phyloP scores from a whole-genome alignment of 2,888 invertebrate species.

The Nomada goodeniana region DNA sequence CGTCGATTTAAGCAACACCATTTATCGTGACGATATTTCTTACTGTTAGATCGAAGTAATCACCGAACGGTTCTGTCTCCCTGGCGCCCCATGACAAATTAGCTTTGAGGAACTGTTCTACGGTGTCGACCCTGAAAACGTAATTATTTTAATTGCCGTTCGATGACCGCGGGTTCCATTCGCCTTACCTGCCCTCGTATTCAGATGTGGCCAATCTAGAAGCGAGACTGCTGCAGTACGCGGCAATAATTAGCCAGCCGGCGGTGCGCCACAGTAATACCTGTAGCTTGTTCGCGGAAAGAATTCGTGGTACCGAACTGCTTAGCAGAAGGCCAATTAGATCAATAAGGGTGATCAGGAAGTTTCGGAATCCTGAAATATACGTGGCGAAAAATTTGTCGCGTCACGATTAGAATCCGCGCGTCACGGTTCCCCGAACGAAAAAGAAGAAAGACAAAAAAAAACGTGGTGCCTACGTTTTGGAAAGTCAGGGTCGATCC shows the following conservation, averaged over 20 bases:
- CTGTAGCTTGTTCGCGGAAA: slow-evolving; percentile 68
- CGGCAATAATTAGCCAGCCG: slow-evolving; percentile 77
- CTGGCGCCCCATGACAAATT: slow-evolving; percentile 78
- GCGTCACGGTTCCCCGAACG: too few relatives aligned
- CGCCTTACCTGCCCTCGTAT: slow-evolving; percentile 74
- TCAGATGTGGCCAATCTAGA: slow-evolving; percentile 76
- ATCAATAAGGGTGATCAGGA: slow-evolving; percentile 72
- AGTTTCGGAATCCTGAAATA: slow-evolving; percentile 73
- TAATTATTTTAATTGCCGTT: too few relatives aligned
- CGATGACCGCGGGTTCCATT: too few relatives aligned
- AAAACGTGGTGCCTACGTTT: slow-evolving; percentile 60
- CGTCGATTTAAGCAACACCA: too few relatives aligned
- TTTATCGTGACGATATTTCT: background rate
- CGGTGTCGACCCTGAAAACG: slow-evolving; percentile 75
- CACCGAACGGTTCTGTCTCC: slow-evolving; percentile 69
- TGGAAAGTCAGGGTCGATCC: slow-evolving; percentile 73
- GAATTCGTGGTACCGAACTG: slow-evolving; percentile 67
- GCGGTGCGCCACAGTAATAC: slow-evolving; percentile 78
- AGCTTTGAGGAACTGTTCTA: slow-evolving; percentile 75
- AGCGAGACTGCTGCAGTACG: slow-evolving; percentile 80
- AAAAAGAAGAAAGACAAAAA: too few relatives aligned
- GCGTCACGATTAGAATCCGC: background rate
- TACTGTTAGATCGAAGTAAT: slow-evolving; percentile 75
- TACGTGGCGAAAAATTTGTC: background rate
- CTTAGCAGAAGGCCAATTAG: slow-evolving; percentile 76